These are phyloP conservation scores for Pseudomyrmex dendroicus DNA, from an alignment of 1,140 invertebrate species.

Conservation along the genomic window DNA sequence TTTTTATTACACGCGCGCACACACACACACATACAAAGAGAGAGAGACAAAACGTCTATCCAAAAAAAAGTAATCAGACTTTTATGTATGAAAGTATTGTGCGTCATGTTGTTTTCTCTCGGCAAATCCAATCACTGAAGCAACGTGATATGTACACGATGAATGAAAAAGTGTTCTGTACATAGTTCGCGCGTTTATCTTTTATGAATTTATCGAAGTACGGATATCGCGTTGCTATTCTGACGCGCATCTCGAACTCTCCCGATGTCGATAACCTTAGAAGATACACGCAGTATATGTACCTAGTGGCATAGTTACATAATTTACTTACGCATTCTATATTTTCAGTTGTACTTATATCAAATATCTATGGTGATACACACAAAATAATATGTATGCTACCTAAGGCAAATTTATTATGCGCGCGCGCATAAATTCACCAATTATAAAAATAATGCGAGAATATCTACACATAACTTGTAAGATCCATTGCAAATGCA, in stretches of 20 bases:
- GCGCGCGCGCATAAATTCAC: no score
- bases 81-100: not conserved
- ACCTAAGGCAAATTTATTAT: no score
- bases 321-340: not conserved
- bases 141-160: not conserved
- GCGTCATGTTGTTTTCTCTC: not conserved
- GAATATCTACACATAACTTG: not conserved
- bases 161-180: conserved; percentile 5
- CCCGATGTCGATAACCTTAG: conserved; percentile 41
- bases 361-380: no score
- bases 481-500: not conserved
- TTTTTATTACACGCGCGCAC: no score
- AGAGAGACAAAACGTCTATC: not conserved
- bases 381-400: no score
- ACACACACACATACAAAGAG: not conserved
- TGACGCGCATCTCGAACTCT: conserved; percentile 22
- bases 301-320: not conserved
- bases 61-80: no score
- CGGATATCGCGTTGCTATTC: conserved; percentile 1
- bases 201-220: conserved; percentile 38
- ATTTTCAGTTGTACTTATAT: not conserved
- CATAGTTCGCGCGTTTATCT: conserved; percentile 46
- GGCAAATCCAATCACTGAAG: conserved; percentile 29
- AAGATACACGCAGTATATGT: not conserved
- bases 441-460: not conserved